phyloP scores from a whole-genome alignment of 1,140 invertebrate genomes.

The Whitmania pigra region DNA sequence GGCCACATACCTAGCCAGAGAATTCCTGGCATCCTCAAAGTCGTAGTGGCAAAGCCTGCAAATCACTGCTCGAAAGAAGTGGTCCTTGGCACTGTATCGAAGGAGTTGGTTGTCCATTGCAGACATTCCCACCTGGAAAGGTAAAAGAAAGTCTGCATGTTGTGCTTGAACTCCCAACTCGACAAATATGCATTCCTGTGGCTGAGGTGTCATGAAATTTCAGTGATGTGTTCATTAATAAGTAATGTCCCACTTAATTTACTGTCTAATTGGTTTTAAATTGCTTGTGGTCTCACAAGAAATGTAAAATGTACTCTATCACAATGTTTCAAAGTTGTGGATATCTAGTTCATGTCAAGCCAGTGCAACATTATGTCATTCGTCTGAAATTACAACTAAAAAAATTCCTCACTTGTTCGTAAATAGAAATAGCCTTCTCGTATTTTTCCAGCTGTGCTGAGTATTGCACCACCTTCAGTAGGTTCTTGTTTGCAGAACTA shows the following conservation, averaged over 20 bases:
- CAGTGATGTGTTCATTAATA: not conserved
- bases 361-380: too few relatives aligned
- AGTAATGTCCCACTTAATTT: not conserved
- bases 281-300: not conserved
- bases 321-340: too few relatives aligned
- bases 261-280: not conserved
- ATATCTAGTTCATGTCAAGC: too few relatives aligned
- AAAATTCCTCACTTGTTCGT: conserved; percentile 62
- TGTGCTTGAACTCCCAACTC: too few relatives aligned
- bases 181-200: too few relatives aligned
- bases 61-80: conserved; percentile 86
- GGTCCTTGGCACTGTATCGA: conserved; percentile 96
- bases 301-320: too few relatives aligned
- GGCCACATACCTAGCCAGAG: conserved; percentile 80
- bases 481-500: conserved; percentile 86
- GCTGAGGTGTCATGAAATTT: not conserved
- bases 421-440: conserved; percentile 90
- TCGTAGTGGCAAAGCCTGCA: conserved; percentile 84
- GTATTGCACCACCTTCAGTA: conserved; percentile 91
- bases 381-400: not conserved
- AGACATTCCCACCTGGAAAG: conserved; percentile 65
- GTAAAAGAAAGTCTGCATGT: too few relatives aligned
- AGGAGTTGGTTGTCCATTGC: conserved; percentile 85
- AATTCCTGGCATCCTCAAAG: conserved; percentile 79
- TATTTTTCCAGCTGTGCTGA: conserved; percentile 92